These are phyloP conservation scores for Psix sp. DNA, from an alignment of 1,140 invertebrate genomes.

Conservation along the genomic window DNA sequence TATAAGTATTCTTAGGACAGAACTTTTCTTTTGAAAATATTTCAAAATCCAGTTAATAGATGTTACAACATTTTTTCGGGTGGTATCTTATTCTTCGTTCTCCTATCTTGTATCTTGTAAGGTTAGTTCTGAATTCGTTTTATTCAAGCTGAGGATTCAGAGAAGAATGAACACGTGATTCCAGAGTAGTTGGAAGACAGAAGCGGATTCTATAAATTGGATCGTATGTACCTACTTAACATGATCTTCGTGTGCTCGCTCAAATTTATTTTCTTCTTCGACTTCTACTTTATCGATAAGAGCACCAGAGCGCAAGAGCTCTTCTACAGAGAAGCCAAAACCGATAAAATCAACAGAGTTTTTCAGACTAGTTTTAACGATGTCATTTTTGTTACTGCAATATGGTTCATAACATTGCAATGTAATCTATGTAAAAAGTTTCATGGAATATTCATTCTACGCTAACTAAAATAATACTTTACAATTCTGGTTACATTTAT, in stretches of 20 bases:
- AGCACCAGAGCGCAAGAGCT: conserved; percentile 29
- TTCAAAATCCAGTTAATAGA: no score
- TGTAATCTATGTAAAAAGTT: conserved; percentile 3
- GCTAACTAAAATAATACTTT: no score
- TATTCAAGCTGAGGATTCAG: conserved; percentile 26
- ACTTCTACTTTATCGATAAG: conserved; percentile 51
- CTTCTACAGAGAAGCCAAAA: conserved; percentile 39
- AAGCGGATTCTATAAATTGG: conserved; percentile 68
- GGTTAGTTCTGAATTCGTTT: not conserved
- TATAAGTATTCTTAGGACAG: no score
- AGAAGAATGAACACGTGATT: conserved; percentile 55
- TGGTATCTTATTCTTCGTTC: no score
- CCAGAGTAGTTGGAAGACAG: conserved; percentile 29
- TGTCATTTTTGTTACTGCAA: conserved; percentile 26
- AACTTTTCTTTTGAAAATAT: no score
- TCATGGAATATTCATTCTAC: no score
- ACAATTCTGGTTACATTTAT: no score
- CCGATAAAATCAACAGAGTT: conserved; percentile 45
- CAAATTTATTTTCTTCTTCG: conserved; percentile 61
- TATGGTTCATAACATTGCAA: conserved; percentile 8
- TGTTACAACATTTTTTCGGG: no score
- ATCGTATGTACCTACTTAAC: conserved; percentile 63
- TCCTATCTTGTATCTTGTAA: no score
- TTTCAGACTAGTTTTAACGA: conserved; percentile 17
- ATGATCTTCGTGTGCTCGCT: conserved; percentile 49